Conservation (phyloP, 1,140 invertebrate species). For the Drosophila prosaltans region DNA sequence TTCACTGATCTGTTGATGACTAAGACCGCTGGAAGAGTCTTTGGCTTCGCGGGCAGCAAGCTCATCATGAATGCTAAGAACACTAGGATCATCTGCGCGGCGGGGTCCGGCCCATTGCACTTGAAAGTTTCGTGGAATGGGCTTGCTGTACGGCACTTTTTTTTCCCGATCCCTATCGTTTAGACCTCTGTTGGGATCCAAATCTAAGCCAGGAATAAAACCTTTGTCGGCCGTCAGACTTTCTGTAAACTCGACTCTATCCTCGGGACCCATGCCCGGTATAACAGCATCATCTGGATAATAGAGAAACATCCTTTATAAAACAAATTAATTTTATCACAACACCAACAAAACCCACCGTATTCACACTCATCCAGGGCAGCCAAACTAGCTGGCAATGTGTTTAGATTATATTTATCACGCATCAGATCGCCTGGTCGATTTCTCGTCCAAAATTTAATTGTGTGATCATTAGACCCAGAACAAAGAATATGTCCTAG, state of each 20-base stretch:
- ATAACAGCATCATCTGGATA: constrained; percentile 90
- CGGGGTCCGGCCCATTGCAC: constrained; percentile 95
- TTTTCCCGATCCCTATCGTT: constrained; percentile 89
- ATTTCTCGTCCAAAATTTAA: constrained; percentile 99
- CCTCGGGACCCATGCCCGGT: constrained; percentile 95
- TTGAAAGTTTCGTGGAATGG: constrained; percentile 97
- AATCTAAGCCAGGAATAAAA: constrained; percentile 93
- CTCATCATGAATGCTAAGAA: constrained; percentile 73
- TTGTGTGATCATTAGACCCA: constrained; percentile 98
- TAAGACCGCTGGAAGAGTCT: constrained; percentile 86
- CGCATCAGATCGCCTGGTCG: constrained; percentile 98
- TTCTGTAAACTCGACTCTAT: constrained; percentile 89
- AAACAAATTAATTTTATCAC: neutral
- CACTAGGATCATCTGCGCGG: constrained; percentile 82
- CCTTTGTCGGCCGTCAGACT: constrained; percentile 85
- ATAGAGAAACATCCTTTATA: constrained; percentile 67
- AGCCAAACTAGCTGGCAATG: constrained; percentile 90
- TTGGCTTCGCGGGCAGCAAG: constrained; percentile 76
- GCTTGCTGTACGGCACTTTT: constrained; percentile 96
- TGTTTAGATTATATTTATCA: constrained; percentile 98
- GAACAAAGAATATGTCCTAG: constrained; percentile 99
- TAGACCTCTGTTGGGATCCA: constrained; percentile 87
- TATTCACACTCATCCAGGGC: constrained; percentile 89
- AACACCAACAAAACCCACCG: constrained; percentile 80
- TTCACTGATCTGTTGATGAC: constrained; percentile 87